Evolutionary conservation across 1,140 invertebrate genomes (phyloP).

Genomic region (Nebria ingens): DNA sequence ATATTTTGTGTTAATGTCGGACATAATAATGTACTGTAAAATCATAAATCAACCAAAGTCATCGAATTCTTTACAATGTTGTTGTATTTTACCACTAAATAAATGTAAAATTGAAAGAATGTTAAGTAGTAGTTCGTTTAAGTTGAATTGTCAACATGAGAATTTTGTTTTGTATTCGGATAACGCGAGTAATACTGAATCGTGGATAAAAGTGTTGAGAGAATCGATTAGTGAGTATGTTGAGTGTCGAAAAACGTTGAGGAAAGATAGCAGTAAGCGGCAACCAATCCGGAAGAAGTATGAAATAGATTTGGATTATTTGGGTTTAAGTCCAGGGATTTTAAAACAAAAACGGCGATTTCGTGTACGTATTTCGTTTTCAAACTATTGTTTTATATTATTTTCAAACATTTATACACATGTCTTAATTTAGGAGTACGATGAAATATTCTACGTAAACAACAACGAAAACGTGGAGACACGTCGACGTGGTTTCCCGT

Average conservation of each 20-base stretch:
- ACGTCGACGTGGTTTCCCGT: conserved; percentile 21
- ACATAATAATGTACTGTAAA: conserved; percentile 52
- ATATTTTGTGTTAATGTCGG: conserved; percentile 43
- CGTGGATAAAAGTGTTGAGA: conserved; percentile 45
- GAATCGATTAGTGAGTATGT: conserved; percentile 43
- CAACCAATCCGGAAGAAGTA: conserved; percentile 44
- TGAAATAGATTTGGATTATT: conserved; percentile 34
- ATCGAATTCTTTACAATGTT: conserved; percentile 42
- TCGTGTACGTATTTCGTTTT: conserved; percentile 28
- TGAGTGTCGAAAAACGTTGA: conserved; percentile 45
- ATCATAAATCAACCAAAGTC: conserved; percentile 31
- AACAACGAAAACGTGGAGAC: conserved; percentile 17
- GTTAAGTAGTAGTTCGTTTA: conserved; percentile 43
- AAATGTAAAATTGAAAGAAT: conserved; percentile 47
- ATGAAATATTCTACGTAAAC: too few species aligned
- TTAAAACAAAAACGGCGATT: conserved; percentile 26
- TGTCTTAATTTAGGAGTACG: too few species aligned
- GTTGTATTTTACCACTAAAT: conserved; percentile 47
- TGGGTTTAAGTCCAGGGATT: conserved; percentile 23
- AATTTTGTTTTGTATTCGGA: conserved; percentile 45
- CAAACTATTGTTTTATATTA: too few species aligned
- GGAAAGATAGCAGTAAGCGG: conserved; percentile 48
- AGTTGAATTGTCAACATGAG: conserved; percentile 45
- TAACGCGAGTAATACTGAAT: conserved; percentile 38
- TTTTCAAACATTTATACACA: too few species aligned